Conservation (phyloP, 2,797 vertebrate species). For the Paratrypauchen microcephalus region DNA sequence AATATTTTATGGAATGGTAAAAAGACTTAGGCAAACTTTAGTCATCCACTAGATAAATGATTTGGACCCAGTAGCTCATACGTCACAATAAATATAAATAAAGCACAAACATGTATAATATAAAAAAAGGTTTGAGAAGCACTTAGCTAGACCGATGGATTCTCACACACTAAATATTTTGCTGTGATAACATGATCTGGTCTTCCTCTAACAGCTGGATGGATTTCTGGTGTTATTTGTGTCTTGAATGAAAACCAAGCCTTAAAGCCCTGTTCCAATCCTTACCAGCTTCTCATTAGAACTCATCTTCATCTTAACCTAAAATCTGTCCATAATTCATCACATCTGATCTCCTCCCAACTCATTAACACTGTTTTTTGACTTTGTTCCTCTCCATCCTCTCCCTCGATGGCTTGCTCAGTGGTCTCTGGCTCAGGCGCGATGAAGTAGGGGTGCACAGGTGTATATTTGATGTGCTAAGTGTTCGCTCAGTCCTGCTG, state of each 20-base stretch:
- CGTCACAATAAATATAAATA: too few relatives aligned
- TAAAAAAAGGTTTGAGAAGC: not conserved
- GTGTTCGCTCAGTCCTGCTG: conserved; percentile 43
- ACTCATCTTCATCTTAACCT: conserved; percentile 20
- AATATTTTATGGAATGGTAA: not conserved
- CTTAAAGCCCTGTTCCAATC: conserved; percentile 20
- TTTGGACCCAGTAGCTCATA: too few relatives aligned
- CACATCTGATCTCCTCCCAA: conserved; percentile 12
- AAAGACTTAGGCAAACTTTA: not conserved
- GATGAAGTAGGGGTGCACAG: conserved; percentile 41
- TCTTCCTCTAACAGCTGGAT: conserved; percentile 24
- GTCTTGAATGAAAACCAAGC: conserved; percentile 15
- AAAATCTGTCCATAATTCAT: conserved; percentile 22
- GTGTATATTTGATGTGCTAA: conserved; percentile 67
- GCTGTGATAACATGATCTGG: conserved; percentile 1
- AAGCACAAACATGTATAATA: too few relatives aligned
- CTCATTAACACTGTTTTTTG: conserved; percentile 21
- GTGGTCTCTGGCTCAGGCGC: conserved; percentile 26
- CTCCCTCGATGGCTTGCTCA: conserved; percentile 24
- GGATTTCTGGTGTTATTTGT: conserved; percentile 46
- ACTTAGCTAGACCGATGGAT: not conserved
- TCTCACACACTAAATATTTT: not conserved
- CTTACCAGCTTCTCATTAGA: conserved; percentile 34
- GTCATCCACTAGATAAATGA: too few relatives aligned
- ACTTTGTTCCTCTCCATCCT: conserved; percentile 5